Base-by-base conservation (phyloP, 2,888 invertebrate species). In the Teleogryllus oceanicus region DNA sequence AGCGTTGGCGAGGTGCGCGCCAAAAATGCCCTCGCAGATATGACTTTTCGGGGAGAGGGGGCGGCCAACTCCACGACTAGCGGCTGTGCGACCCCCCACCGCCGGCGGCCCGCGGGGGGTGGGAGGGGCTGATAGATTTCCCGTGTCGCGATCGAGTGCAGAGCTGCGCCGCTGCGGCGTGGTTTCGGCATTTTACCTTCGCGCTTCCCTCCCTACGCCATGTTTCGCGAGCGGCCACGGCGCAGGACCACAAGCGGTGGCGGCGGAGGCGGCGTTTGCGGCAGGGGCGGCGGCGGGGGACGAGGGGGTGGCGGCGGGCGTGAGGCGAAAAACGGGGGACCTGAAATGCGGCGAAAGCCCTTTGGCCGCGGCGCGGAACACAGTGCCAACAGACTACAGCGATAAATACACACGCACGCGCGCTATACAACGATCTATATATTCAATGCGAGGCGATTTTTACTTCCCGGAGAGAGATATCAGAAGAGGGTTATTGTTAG, bases 161-260 rank as follows among this genome's bases (percentile, higher is more conserved):
- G n/a, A 62, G 62, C 62, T 13, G 62, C 62, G 62, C 62, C 62
- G 62, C 62, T 62, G 62, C 62, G 16, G 62, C 62, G 62, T n/a
- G 62, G 62, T 62, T 62, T 62, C n/a, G 62, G 62, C 62, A n/a
- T 62, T 62, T 62, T 62, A 62, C 62, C 62, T 62, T 62, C 62
- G 62, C n/a, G 62, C 62, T n/a, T 62, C 62, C 62, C 16, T 62
- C 62, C 62, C 62, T 62, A n/a, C 62, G 62, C 62, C 62, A 62
- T 62, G 62, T 13, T 62, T 13, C 62, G 62, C 16, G 13, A 62
- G n/a, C 62, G 62, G 62, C 62, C 62, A n/a, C 62, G 62, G 16
- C n/a, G 62, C 62, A n/a, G 16, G 16, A 62, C 62, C 62, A 62
- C n/a, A 18, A n/a, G n/a, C 62, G n/a, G 62, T 18, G 62, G 62